Conservation (phyloP, 2,797 vertebrate species). For the Enteromius argenteus region DNA sequence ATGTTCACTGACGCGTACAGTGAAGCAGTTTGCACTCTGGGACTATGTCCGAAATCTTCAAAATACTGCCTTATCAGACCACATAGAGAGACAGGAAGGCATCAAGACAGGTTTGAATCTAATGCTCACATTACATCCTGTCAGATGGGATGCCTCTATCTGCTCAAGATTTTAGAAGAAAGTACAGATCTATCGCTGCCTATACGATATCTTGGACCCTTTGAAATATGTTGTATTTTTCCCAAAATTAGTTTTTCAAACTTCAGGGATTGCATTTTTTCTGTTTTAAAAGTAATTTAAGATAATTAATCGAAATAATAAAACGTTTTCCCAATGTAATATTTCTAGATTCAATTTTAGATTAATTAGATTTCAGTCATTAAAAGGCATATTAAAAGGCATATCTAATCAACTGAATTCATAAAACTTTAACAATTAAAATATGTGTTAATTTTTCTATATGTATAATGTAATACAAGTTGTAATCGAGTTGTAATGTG, state of each 20-base stretch:
- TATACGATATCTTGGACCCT: neutral
- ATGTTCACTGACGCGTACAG: conserved; percentile 23
- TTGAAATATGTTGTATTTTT: neutral
- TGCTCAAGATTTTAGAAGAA: neutral
- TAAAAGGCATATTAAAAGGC: neutral
- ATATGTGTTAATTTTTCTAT: neutral
- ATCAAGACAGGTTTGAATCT: neutral
- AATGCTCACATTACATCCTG: neutral
- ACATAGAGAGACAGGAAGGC: neutral
- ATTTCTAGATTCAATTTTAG: neutral
- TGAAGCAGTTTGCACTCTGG: conserved; percentile 4
- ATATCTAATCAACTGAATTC: neutral
- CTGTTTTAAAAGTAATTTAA: neutral
- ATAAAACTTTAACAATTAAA: neutral
- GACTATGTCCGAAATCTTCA: conserved; percentile 7
- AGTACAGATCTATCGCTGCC: neutral
- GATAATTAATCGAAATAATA: neutral
- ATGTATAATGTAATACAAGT: neutral
- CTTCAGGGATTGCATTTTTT: neutral
- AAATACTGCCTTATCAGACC: neutral
- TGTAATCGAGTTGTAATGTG: neutral
- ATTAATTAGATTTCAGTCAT: neutral
- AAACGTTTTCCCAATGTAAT: neutral
- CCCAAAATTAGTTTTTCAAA: neutral
- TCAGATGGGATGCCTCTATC: conserved; percentile 23